Conservation (phyloP, 2,113 vertebrate genomes). For the Gallinago undulata region DNA sequence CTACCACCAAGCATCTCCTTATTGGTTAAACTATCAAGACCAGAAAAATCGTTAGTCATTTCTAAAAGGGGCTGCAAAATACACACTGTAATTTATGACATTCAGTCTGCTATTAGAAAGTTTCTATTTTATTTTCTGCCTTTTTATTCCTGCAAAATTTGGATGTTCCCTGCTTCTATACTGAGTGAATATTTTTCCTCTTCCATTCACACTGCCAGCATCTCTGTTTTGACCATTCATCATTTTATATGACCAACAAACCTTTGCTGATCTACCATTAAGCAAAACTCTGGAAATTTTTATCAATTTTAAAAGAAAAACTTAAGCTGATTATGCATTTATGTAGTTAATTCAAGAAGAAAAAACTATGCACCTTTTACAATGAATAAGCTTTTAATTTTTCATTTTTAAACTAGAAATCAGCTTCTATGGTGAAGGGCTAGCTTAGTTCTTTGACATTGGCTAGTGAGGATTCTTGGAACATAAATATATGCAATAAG, state of each 20-base stretch:
- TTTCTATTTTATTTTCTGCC: not conserved
- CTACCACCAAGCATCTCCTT: not conserved
- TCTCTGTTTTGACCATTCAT: not conserved
- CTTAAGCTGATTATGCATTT: not conserved
- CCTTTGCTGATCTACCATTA: not conserved
- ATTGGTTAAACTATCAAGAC: not conserved
- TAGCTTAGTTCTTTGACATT: conserved; percentile 51
- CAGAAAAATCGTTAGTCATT: not conserved
- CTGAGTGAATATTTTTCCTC: not conserved
- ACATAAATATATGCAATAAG: conserved; percentile 75
- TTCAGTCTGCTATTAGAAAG: not conserved
- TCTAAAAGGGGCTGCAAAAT: not conserved
- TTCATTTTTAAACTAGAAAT: conserved; percentile 45
- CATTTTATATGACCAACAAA: not conserved
- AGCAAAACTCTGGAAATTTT: not conserved
- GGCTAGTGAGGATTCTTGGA: conserved; percentile 62
- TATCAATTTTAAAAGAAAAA: not conserved
- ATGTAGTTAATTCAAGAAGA: not conserved
- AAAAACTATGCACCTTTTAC: not conserved
- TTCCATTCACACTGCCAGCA: not conserved
- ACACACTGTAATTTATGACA: not conserved
- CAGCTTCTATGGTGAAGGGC: conserved; percentile 18
- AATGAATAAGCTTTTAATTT: conserved; percentile 37
- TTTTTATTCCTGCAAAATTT: not conserved
- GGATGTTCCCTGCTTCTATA: not conserved